phyloP scores from a whole-genome alignment of 2,113 vertebrate species.

The Accipiter virgatus region DNA sequence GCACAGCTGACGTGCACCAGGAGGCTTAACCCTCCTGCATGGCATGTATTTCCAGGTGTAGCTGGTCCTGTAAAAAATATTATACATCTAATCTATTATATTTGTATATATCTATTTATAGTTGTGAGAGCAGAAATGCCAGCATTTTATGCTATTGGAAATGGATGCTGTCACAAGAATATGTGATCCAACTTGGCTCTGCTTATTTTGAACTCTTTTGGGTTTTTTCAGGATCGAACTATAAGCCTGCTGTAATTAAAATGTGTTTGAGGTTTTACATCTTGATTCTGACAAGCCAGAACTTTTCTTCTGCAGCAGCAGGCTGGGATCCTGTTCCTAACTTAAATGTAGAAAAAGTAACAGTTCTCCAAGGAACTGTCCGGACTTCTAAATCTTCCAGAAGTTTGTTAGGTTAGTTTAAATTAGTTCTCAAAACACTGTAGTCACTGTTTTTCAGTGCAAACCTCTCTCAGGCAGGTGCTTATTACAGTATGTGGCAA shows the following conservation, averaged over 20 bases:
- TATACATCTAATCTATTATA: not conserved
- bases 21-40: not conserved
- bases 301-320: not conserved
- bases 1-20: not conserved
- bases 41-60: not conserved
- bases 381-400: not conserved
- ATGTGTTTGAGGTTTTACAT: not conserved
- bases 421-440: not conserved
- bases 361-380: not conserved
- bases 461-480: not conserved
- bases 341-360: not conserved
- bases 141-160: not conserved
- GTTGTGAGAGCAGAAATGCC: not conserved
- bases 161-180: not conserved
- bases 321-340: not conserved
- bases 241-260: not conserved
- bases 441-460: not conserved
- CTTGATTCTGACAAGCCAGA: not conserved
- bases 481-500: not conserved
- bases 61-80: not conserved
- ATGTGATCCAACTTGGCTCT: not conserved
- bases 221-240: not conserved
- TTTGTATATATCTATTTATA: not conserved
- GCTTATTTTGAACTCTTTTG: not conserved
- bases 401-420: not conserved